Conservation (phyloP, 2,888 invertebrate genomes). For the Syrista parreyssii region DNA sequence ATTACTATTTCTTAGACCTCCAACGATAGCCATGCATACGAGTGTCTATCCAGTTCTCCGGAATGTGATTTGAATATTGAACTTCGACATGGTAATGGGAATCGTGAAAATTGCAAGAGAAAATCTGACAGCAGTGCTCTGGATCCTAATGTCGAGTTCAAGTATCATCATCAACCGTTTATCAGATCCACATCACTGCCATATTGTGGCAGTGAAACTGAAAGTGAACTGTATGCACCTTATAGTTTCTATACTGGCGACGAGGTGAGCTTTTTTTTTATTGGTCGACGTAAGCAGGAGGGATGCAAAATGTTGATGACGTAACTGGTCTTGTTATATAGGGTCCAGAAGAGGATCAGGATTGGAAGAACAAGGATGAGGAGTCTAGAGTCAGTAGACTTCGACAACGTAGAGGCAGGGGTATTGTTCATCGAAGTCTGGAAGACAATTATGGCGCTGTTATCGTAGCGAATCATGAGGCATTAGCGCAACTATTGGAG, state of each 20-base stretch:
- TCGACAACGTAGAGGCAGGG: constrained; percentile 82
- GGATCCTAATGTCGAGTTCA: constrained; percentile 70
- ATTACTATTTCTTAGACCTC: constrained; percentile 56
- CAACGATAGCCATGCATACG: constrained; percentile 72
- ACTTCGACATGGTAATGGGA: constrained; percentile 62
- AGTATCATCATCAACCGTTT: constrained; percentile 70
- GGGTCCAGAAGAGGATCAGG: constrained; percentile 69
- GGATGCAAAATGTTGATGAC: neutral
- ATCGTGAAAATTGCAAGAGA: constrained; percentile 60
- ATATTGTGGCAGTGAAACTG: constrained; percentile 86
- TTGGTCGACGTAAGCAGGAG: neutral
- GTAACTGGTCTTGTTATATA: constrained; percentile 30
- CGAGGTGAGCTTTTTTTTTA: constrained; percentile 62
- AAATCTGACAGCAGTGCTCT: constrained; percentile 69
- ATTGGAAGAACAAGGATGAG: constrained; percentile 66
- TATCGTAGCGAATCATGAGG: constrained; percentile 90
- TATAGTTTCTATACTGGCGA: constrained; percentile 80
- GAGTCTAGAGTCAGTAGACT: constrained; percentile 68
- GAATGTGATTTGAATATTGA: constrained; percentile 74
- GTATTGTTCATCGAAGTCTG: constrained; percentile 85
- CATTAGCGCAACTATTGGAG: constrained; percentile 87
- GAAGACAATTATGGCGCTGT: constrained; percentile 93
- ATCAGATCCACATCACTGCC: constrained; percentile 78
- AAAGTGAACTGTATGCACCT: constrained; percentile 86
- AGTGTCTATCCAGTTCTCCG: constrained; percentile 76